A percentile compares a stretch with the other conserved stretches of the same genome.
Evolutionary conservation across 2,888 invertebrate genomes (phyloP).

Genomic region (Oscheius sp.): DNA sequence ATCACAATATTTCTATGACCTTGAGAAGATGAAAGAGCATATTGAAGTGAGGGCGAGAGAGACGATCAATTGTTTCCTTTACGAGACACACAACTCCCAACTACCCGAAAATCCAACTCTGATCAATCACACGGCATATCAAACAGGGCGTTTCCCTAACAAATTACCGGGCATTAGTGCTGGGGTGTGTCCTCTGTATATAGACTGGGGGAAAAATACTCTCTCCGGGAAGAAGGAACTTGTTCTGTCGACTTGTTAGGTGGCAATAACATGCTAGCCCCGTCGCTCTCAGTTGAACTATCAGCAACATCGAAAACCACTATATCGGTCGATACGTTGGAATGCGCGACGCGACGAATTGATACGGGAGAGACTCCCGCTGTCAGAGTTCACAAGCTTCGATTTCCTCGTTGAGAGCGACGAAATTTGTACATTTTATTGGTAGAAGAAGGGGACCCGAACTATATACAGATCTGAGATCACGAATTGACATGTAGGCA

Average conservation of each 20-base stretch:
- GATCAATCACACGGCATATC: too few species aligned
- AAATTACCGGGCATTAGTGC: too few species aligned
- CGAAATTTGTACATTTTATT: conserved; percentile 30
- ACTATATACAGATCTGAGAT: conserved; percentile 35
- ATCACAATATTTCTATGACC: background rate
- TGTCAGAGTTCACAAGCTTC: conserved; percentile 10
- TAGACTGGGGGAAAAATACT: too few species aligned
- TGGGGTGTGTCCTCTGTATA: too few species aligned
- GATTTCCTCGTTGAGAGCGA: background rate
- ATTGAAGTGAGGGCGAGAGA: too few species aligned
- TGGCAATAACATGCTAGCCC: too few species aligned
- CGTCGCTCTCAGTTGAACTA: conserved; percentile 3
- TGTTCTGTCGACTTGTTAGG: too few species aligned
- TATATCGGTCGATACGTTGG: conserved; percentile 20
- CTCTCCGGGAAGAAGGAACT: too few species aligned
- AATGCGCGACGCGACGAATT: conserved; percentile 21
- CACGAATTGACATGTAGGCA: conserved; percentile 38
- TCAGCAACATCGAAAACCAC: conserved; percentile 34
- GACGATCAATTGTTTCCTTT: too few species aligned
- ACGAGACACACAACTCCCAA: too few species aligned
- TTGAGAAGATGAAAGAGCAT: background rate
- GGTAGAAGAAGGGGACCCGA: conserved; percentile 18
- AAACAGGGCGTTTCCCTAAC: too few species aligned
- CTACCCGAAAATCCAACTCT: too few species aligned
- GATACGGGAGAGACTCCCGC: conserved; percentile 7